Evolutionary conservation across 2,797 vertebrate species (phyloP).

Genomic region (Anisognathus igniventris): DNA sequence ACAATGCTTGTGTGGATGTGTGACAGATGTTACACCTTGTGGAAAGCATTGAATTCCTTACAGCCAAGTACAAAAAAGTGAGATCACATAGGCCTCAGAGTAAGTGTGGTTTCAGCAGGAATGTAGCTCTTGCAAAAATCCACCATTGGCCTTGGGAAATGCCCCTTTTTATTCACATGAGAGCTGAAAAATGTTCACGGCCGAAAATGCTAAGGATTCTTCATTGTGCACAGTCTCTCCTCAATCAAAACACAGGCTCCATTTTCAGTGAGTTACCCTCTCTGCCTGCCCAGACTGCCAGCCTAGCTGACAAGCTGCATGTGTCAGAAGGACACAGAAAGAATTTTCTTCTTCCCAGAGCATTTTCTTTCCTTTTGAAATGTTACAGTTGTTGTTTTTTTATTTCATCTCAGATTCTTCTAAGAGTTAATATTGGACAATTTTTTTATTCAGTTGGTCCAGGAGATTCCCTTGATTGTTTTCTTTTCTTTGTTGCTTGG

Average conservation of each 20-base stretch:
- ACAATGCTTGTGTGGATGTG: slow-evolving; percentile 5
- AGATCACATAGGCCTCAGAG: neutral
- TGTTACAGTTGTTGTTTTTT: neutral
- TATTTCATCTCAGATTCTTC: neutral
- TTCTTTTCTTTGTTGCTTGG: neutral
- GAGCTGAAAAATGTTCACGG: neutral
- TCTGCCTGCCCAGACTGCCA: neutral
- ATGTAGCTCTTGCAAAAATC: neutral
- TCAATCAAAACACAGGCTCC: neutral
- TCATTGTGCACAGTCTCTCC: neutral
- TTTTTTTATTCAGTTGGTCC: neutral
- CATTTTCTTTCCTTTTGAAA: neutral
- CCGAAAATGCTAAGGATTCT: neutral
- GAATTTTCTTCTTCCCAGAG: neutral
- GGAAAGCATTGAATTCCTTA: slow-evolving; percentile 30
- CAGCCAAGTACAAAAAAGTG: slow-evolving; percentile 29
- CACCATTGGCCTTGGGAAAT: slow-evolving; percentile 7
- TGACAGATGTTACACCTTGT: slow-evolving; percentile 30
- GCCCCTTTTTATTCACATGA: neutral
- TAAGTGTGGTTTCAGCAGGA: neutral
- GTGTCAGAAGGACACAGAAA: neutral
- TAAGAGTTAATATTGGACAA: neutral
- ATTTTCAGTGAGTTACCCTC: neutral
- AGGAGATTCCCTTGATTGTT: neutral
- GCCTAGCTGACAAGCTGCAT: neutral